phyloP scores from a whole-genome alignment of 2,888 invertebrate species.

The Fragum whitleyi region DNA sequence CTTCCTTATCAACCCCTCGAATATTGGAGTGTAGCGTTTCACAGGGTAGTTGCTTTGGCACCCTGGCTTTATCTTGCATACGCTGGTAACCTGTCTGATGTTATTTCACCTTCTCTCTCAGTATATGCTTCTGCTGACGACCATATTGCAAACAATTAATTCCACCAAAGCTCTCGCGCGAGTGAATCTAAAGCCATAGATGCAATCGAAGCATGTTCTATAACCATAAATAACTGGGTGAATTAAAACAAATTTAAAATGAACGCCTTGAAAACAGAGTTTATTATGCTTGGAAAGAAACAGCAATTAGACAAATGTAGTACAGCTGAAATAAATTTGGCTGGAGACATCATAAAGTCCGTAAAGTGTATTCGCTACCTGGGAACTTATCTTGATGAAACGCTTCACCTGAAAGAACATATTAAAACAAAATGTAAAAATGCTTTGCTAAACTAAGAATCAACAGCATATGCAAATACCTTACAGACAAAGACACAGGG shows the following conservation, averaged over 20 bases:
- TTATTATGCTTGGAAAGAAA: not conserved
- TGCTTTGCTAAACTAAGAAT: conserved; percentile 23
- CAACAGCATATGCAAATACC: conserved; percentile 18
- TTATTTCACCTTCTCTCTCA: not conserved
- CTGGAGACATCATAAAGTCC: not conserved
- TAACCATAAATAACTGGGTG: not conserved
- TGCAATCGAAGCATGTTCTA: not conserved
- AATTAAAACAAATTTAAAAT: conserved; percentile 16
- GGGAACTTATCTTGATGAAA: conserved; percentile 13
- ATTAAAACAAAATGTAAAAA: conserved; percentile 10
- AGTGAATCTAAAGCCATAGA: not conserved
- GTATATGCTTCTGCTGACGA: not conserved
- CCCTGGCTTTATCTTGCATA: conserved; percentile 13
- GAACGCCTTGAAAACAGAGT: conserved; percentile 8
- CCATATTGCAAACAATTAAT: not conserved
- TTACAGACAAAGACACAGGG: conserved; percentile 1
- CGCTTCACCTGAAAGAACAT: conserved; percentile 9
- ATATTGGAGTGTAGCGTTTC: not conserved
- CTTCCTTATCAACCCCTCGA: not conserved
- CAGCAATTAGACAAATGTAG: conserved; percentile 10
- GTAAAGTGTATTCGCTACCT: not conserved
- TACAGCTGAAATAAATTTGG: not conserved
- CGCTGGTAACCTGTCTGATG: not conserved
- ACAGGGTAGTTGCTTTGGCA: not conserved
- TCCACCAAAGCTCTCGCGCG: not conserved